A percentile compares a stretch with the other conserved stretches of the same genome.
phyloP scores from a whole-genome alignment of 1,140 invertebrate species.

The Lucilia sericata region DNA sequence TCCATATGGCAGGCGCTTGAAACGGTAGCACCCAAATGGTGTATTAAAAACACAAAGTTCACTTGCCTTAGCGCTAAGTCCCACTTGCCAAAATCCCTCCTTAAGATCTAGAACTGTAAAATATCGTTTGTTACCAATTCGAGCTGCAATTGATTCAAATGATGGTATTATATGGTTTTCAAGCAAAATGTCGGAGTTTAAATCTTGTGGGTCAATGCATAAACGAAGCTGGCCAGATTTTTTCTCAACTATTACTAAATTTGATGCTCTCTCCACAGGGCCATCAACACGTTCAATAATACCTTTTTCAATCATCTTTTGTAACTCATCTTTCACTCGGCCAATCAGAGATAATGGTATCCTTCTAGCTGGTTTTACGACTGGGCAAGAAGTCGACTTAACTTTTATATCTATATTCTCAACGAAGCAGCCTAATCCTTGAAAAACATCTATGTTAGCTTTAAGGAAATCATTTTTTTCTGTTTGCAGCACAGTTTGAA shows the following conservation, averaged over 20 bases:
- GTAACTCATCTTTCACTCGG: background rate
- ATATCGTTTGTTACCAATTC: too few species aligned
- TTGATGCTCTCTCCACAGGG: background rate
- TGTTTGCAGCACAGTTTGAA: background rate
- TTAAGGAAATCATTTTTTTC: background rate
- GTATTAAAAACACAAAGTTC: constrained; percentile 27
- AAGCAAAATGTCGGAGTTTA: constrained; percentile 34
- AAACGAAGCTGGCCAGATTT: background rate
- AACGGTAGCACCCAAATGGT: constrained; percentile 21
- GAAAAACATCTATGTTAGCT: background rate
- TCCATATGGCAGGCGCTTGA: background rate
- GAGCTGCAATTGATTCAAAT: background rate
- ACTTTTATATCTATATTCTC: background rate
- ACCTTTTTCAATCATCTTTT: too few species aligned
- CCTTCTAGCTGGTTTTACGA: background rate
- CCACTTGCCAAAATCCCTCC: constrained; percentile 42
- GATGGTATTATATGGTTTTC: constrained; percentile 33
- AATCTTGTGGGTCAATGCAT: constrained; percentile 21
- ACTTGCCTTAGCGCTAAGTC: background rate
- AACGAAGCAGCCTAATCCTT: background rate
- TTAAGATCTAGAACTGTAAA: background rate
- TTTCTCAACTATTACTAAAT: background rate
- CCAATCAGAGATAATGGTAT: background rate
- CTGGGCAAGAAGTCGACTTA: background rate
- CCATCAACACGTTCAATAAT: background rate